Evolutionary conservation across 2,888 invertebrate genomes (phyloP).

Genomic region (Trichogramma dendrolimi): DNA sequence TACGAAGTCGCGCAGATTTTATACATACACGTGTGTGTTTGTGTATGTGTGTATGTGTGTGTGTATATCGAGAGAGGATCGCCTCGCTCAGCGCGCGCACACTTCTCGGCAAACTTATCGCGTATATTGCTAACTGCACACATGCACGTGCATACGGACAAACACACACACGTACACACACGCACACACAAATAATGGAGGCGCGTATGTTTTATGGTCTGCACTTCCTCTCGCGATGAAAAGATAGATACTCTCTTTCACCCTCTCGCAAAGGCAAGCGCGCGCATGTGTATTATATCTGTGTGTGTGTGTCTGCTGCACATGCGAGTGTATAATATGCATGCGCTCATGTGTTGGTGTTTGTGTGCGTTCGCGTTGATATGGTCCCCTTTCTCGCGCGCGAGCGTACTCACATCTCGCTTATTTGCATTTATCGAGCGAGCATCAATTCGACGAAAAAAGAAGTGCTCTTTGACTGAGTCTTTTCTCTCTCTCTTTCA

Average conservation of each 20-base stretch:
- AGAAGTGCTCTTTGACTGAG: slow-evolving; percentile 22
- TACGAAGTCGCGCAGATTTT: too few species aligned
- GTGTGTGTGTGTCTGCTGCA: too few species aligned
- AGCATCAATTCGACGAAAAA: slow-evolving; percentile 34
- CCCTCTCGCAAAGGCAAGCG: not conserved
- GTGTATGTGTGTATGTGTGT: too few species aligned
- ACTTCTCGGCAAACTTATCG: too few species aligned
- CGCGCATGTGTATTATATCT: too few species aligned
- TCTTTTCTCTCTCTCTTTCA: not conserved
- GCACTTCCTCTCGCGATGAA: slow-evolving; percentile 37
- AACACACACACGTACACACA: not conserved
- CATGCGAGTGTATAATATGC: too few species aligned
- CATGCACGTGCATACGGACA: too few species aligned
- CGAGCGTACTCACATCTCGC: slow-evolving; percentile 13
- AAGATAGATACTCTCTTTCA: slow-evolving; percentile 30
- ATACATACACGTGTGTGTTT: too few species aligned
- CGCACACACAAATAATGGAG: slow-evolving; percentile 31
- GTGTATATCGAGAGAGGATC: too few species aligned
- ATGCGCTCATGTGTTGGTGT: too few species aligned
- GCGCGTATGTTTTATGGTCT: slow-evolving; percentile 38
- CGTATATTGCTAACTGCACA: too few species aligned
- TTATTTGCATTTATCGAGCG: slow-evolving; percentile 36
- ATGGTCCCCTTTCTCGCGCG: slow-evolving; percentile 25
- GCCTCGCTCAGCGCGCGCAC: too few species aligned
- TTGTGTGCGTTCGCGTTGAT: slow-evolving; percentile 8